A percentile compares a stretch with the other conserved stretches of the same genome.
These are phyloP conservation scores for Dryococelus australis DNA, from an alignment of 2,888 invertebrate genomes.

Conservation along the genomic window DNA sequence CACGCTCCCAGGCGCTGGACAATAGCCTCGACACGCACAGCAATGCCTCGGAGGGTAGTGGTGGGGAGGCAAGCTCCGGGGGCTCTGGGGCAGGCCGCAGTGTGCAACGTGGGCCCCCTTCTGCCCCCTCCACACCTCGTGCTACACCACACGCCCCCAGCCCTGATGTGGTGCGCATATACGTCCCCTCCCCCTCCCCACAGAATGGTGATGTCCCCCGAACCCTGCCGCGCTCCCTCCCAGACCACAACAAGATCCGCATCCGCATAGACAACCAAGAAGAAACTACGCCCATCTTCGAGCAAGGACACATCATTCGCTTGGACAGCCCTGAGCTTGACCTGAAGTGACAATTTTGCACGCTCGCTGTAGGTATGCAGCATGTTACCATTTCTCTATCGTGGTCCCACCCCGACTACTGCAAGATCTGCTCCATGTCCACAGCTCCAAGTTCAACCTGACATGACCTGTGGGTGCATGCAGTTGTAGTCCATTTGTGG, in stretches of 20 bases:
- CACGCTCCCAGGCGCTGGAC: slow-evolving; percentile 74
- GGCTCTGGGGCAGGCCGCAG: slow-evolving; percentile 53
- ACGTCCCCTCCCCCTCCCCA: slow-evolving; percentile 61
- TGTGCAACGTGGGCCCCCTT: slow-evolving; percentile 63
- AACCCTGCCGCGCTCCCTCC: slow-evolving; percentile 61
- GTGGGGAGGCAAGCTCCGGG: slow-evolving; percentile 69
- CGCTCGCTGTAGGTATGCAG: neutral
- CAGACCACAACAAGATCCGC: slow-evolving; percentile 74
- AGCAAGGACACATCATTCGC: slow-evolving; percentile 49
- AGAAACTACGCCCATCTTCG: slow-evolving; percentile 51
- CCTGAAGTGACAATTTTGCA: slow-evolving; percentile 47
- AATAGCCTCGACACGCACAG: slow-evolving; percentile 80
- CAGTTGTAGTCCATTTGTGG: no score
- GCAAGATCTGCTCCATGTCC: no score
- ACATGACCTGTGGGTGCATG: no score
- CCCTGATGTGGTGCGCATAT: slow-evolving; percentile 79
- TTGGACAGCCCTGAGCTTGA: slow-evolving; percentile 50
- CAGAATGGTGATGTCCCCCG: slow-evolving; percentile 60
- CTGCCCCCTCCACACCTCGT: slow-evolving; percentile 70
- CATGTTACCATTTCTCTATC: neutral
- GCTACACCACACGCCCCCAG: slow-evolving; percentile 69
- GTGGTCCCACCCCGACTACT: no score
- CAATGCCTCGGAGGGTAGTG: slow-evolving; percentile 75
- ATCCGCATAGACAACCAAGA: slow-evolving; percentile 70
- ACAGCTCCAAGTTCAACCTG: no score